Base-by-base conservation (phyloP, 2,113 vertebrate genomes). In the Pavo muticus region DNA sequence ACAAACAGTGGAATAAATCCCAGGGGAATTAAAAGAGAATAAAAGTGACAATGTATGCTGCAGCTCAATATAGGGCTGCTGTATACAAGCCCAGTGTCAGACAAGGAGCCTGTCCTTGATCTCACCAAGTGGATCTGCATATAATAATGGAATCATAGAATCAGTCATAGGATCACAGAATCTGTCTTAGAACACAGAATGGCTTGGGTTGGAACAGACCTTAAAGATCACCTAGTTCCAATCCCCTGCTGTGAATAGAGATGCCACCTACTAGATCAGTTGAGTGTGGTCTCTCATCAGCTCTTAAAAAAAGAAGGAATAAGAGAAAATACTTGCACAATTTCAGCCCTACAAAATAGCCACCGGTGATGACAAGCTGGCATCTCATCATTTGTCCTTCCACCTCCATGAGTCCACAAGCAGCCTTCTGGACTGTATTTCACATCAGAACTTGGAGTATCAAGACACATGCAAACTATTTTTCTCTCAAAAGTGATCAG, bases 341-440 rank as follows among this genome's bases (percentile, higher is more conserved):
- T 23, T 63, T 80, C 16, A 79, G 2, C 8, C 35, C 20, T 57
- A 42, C 16, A 54, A 76, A 91, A 65, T 18, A 87, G 16, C 3
- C 54, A 59, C 7, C 13, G 42, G 39, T 47, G 20, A 48, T 42
- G 52, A 15, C 29, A 79, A 27, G 9, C 3, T 20, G 57, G 3
- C 23, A 42, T 8, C 21, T 70, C 15, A 37, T 11, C 30, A 60
- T 77, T 76, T 90, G 17, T 29, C 11, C 80, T 96, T 68, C 25
- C 10, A 70, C 5, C 2, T 50, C 6, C 30, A 29, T 0, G 0
- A 27, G 29, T 32, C n/a, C 29, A 80, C 42, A 3, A 83, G 14
- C 25, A 76, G 13, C 37, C 14, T 79, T 57, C 35, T 13, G 16
- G 27, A 39, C 11, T 14, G 25, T 45, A 35, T 12, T 75, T 56